A percentile compares a stretch with the other conserved stretches of the same genome.
Evolutionary conservation across 2,888 invertebrate species (phyloP).

Genomic region (Drosophila austrosaltans): DNA sequence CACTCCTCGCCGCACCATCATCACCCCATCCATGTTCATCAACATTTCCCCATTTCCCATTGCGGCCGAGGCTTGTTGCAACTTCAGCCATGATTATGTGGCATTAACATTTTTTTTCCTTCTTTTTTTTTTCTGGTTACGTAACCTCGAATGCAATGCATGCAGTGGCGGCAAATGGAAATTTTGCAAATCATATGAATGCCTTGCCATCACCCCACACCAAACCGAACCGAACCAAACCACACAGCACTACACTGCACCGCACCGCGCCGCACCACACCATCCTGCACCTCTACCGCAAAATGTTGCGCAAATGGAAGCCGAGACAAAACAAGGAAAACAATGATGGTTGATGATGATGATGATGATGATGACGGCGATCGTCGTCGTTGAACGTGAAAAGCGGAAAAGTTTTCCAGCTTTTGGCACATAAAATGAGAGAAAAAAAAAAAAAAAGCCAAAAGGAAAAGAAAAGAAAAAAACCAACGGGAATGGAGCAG

Average conservation of each 20-base stretch:
- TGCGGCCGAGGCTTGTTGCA: conserved; percentile 65
- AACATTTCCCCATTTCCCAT: conserved; percentile 69
- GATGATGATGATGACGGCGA: conserved; percentile 67
- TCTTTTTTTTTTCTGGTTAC: conserved; percentile 62
- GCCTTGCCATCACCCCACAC: conserved; percentile 19
- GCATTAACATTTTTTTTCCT: conserved; percentile 67
- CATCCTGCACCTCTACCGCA: conserved; percentile 26
- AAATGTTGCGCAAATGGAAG: conserved; percentile 69
- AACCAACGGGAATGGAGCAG: not conserved
- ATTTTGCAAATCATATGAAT: conserved; percentile 74
- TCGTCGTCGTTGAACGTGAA: conserved; percentile 83
- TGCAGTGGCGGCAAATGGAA: conserved; percentile 48
- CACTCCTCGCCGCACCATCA: conserved; percentile 13
- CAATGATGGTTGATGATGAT: conserved; percentile 36
- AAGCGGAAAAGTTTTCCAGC: conserved; percentile 82
- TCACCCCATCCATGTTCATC: conserved; percentile 8
- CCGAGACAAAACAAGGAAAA: conserved; percentile 51
- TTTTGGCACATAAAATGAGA: conserved; percentile 67
- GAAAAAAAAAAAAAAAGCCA: not conserved
- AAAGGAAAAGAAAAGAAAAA: conserved; percentile 14
- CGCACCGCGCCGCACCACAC: not conserved
- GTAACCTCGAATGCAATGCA: conserved; percentile 71
- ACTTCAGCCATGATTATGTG: conserved; percentile 80
- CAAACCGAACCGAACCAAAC: too few species aligned
- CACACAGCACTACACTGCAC: too few species aligned